phyloP scores from a whole-genome alignment of 1,140 invertebrate species.

The Patella vulgata region DNA sequence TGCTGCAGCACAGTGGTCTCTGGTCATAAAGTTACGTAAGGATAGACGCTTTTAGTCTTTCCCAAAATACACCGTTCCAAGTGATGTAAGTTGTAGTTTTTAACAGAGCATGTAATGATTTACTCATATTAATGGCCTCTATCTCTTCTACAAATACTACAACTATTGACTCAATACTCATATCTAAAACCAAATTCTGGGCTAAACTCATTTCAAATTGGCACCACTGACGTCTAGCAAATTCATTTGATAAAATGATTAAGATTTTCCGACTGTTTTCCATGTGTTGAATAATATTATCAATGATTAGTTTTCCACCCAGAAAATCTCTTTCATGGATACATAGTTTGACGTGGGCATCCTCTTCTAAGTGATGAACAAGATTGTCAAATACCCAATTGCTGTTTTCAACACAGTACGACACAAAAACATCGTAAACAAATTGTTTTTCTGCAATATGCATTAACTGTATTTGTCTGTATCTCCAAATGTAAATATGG shows the following conservation, averaged over 20 bases:
- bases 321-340: slow-evolving; percentile 52
- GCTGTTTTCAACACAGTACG: slow-evolving; percentile 24
- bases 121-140: slow-evolving; percentile 8
- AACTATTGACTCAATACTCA: neutral
- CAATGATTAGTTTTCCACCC: slow-evolving; percentile 35
- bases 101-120: slow-evolving; percentile 12
- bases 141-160: slow-evolving; percentile 23
- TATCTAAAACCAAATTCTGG: slow-evolving; percentile 2
- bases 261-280: slow-evolving; percentile 20
- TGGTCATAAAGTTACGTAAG: too few relatives aligned
- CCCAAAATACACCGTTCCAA: slow-evolving; percentile 7
- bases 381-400: slow-evolving; percentile 26
- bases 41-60: too few relatives aligned
- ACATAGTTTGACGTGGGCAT: slow-evolving; percentile 31
- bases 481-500: slow-evolving; percentile 6
- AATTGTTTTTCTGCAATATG: slow-evolving; percentile 1
- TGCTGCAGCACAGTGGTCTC: too few relatives aligned
- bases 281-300: slow-evolving; percentile 47
- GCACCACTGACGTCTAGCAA: slow-evolving; percentile 26
- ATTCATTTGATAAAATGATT: slow-evolving; percentile 22
- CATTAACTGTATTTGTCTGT: neutral
- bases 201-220: slow-evolving; percentile 26
- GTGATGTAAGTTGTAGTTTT: slow-evolving; percentile 17
- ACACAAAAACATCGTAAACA: slow-evolving; percentile 32
- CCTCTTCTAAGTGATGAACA: slow-evolving; percentile 18